Conservation (phyloP, 2,888 invertebrate species). For the Microctonus hyperodae region DNA sequence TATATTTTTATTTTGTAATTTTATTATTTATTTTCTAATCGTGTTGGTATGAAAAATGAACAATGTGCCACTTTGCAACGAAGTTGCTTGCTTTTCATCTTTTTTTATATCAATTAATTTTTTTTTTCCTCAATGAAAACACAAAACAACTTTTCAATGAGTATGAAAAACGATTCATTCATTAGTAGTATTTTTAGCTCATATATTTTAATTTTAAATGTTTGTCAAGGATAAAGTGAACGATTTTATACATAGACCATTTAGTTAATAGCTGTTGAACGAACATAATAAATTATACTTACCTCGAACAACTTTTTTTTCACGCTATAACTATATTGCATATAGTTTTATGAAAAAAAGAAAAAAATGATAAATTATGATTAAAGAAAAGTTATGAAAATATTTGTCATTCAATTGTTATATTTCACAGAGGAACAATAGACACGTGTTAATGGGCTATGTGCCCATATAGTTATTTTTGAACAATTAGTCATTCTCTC, state of each 20-base stretch:
- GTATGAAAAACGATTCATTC: not conserved
- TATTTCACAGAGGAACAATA: not conserved
- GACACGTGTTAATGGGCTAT: constrained; percentile 6
- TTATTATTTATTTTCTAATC: not conserved
- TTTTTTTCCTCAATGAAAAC: not conserved
- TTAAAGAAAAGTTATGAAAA: not conserved
- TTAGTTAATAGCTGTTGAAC: not conserved
- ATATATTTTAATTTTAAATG: not conserved
- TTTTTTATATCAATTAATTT: not conserved
- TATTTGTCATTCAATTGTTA: not conserved
- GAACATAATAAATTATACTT: not conserved
- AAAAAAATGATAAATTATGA: not conserved
- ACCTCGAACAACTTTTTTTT: not conserved
- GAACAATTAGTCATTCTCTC: constrained; percentile 19
- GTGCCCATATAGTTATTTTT: constrained; percentile 27
- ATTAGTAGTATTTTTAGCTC: not conserved
- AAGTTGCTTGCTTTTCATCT: not conserved
- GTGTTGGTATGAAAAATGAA: constrained; percentile 7
- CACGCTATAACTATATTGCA: no score
- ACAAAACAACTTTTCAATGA: not conserved
- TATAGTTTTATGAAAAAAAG: not conserved
- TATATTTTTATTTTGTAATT: constrained; percentile 20
- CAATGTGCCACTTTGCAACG: constrained; percentile 37
- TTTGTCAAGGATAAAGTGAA: not conserved
- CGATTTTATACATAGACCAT: not conserved